Percentiles rank a stretch among this genome's conserved stretches.
These are phyloP conservation scores for Laupala kohalensis DNA, from an alignment of 1,140 invertebrate genomes.

Conservation along the genomic window DNA sequence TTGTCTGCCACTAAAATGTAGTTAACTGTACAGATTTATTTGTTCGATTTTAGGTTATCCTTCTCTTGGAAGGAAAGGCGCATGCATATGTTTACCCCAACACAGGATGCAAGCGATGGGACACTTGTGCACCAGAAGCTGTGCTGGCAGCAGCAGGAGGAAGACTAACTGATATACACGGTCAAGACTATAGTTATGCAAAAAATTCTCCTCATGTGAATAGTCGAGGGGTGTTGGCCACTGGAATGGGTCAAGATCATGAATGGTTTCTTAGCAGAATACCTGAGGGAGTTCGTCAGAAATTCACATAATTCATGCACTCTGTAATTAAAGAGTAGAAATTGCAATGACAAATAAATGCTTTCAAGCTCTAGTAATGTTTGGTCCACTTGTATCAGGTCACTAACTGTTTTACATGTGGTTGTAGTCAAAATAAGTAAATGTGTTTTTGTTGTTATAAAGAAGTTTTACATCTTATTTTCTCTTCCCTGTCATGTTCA, in stretches of 20 bases:
- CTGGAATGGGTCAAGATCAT: conserved; percentile 48
- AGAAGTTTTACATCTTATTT: too few species aligned
- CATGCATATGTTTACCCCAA: conserved; percentile 96
- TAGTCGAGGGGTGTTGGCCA: conserved; percentile 74
- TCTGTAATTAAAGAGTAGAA: too few species aligned
- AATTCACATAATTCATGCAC: conserved; percentile 14
- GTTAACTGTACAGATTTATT: not conserved
- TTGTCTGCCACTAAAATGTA: too few species aligned
- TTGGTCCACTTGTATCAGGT: too few species aligned
- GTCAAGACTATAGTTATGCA: conserved; percentile 66
- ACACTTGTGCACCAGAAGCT: conserved; percentile 95
- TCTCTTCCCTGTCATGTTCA: too few species aligned
- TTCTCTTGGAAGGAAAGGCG: conserved; percentile 85
- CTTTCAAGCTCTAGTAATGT: too few species aligned
- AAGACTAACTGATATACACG: conserved; percentile 75
- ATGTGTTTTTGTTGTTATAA: too few species aligned
- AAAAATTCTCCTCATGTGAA: conserved; percentile 53
- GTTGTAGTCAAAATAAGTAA: too few species aligned
- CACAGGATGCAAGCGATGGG: conserved; percentile 93
- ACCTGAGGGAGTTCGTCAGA: conserved; percentile 38
- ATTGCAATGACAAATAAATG: too few species aligned
- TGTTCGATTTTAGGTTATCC: conserved; percentile 48
- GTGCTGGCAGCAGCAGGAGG: conserved; percentile 73
- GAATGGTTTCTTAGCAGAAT: conserved; percentile 49
- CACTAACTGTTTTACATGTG: too few species aligned